Conservation (phyloP, 2,797 vertebrate species). For the Poliocrania exsul region DNA sequence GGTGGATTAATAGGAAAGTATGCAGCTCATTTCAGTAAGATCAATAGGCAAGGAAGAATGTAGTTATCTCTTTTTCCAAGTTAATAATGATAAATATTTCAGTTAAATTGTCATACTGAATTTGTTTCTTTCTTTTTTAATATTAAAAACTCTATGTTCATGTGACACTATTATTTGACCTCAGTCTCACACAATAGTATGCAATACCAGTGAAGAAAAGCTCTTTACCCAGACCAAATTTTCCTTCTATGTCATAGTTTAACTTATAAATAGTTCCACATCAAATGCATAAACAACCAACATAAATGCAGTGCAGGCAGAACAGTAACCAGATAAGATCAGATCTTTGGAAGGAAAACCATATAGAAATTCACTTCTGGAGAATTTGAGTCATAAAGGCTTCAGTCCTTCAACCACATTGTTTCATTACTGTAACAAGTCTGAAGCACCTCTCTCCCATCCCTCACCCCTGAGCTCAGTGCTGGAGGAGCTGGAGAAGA, state of each 20-base stretch:
- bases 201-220: background rate
- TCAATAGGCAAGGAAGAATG: background rate
- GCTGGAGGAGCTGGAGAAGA: background rate
- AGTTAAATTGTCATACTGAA: background rate
- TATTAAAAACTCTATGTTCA: background rate
- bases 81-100: background rate
- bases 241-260: background rate
- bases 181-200: background rate
- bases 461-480: background rate
- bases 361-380: background rate
- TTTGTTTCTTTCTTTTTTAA: background rate
- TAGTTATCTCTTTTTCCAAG: background rate
- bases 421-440: background rate
- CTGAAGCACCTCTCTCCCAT: background rate
- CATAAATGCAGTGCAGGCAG: background rate
- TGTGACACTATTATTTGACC: background rate
- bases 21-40: background rate
- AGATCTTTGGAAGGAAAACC: background rate
- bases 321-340: accelerated
- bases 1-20: background rate
- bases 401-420: background rate
- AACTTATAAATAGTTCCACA: background rate
- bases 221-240: background rate
- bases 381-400: background rate
- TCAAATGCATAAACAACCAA: background rate